Evolutionary conservation across 1,140 invertebrate genomes (phyloP).

Genomic region (Vanessa tameamea): DNA sequence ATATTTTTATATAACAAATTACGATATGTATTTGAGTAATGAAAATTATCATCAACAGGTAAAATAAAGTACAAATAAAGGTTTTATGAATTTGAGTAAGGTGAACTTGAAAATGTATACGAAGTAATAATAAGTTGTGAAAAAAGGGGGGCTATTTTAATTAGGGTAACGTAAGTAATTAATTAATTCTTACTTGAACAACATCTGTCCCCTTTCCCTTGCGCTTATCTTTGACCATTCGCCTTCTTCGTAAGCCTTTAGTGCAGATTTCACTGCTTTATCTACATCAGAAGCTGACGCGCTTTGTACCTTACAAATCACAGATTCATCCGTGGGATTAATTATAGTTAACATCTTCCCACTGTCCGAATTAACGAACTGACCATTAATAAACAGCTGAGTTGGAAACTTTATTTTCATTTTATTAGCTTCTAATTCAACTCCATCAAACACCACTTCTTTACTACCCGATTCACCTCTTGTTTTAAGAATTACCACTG

Average conservation of each 20-base stretch:
- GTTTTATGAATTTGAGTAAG: no score
- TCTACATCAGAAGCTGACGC: constrained; percentile 91
- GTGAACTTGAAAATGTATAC: no score
- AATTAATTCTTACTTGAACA: constrained; percentile 83
- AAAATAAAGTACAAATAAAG: no score
- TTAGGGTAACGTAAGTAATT: background rate
- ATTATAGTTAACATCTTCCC: constrained; percentile 85
- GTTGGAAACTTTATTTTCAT: constrained; percentile 91
- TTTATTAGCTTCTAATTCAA: constrained; percentile 91
- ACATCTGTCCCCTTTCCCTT: constrained; percentile 88
- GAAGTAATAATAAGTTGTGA: no score
- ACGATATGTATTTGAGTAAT: background rate
- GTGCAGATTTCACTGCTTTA: constrained; percentile 91
- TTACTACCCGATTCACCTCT: constrained; percentile 81
- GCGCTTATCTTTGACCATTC: constrained; percentile 94
- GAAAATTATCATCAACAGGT: no score
- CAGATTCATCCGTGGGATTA: constrained; percentile 92
- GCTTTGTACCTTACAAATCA: constrained; percentile 90
- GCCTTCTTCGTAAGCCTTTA: constrained; percentile 92
- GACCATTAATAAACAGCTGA: constrained; percentile 95
- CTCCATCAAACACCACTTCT: constrained; percentile 86
- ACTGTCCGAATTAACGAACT: constrained; percentile 90
- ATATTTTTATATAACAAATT: background rate
- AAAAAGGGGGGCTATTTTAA: background rate
- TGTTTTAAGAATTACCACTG: constrained; percentile 84